A percentile compares a stretch with the other conserved stretches of the same genome.
Conservation (phyloP, 2,797 vertebrate genomes). For the Premnoplex brunnescens region DNA sequence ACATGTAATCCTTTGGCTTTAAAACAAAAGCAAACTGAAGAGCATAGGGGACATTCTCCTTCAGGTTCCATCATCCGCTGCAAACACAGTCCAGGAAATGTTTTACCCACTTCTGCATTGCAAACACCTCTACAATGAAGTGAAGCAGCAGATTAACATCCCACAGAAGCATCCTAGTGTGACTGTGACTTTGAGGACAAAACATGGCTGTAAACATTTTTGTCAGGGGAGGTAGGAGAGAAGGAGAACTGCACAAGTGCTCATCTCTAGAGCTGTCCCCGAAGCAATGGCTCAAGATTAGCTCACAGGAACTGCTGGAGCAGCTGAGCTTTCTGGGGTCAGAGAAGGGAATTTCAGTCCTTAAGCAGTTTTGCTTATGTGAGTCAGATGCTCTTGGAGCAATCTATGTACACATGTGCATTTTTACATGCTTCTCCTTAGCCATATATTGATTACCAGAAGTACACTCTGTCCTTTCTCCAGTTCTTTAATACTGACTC, state of each 20-base stretch:
- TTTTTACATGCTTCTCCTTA: not conserved
- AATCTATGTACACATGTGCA: not conserved
- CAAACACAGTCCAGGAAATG: not conserved
- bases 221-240: not conserved
- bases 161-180: not conserved
- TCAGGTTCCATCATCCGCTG: not conserved
- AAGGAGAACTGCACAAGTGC: not conserved
- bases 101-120: not conserved
- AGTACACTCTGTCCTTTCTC: not conserved
- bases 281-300: not conserved
- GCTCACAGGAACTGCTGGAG: not conserved
- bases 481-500: not conserved
- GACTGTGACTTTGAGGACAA: not conserved
- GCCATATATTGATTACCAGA: not conserved
- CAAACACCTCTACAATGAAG: not conserved
- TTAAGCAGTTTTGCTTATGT: not conserved
- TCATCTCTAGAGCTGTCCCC: not conserved
- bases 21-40: slow-evolving; percentile 11
- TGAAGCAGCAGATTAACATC: not conserved
- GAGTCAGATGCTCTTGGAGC: not conserved
- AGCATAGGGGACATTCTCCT: not conserved
- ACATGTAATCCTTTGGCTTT: slow-evolving; percentile 19
- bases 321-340: slow-evolving; percentile 37
- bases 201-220: not conserved
- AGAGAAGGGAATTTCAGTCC: slow-evolving; percentile 8